Evolutionary conservation across 23 tunicate genomes (phyloP), one percentile per base, ranked within the genome.

Genomic region (Oikopleura dioica): DNA sequence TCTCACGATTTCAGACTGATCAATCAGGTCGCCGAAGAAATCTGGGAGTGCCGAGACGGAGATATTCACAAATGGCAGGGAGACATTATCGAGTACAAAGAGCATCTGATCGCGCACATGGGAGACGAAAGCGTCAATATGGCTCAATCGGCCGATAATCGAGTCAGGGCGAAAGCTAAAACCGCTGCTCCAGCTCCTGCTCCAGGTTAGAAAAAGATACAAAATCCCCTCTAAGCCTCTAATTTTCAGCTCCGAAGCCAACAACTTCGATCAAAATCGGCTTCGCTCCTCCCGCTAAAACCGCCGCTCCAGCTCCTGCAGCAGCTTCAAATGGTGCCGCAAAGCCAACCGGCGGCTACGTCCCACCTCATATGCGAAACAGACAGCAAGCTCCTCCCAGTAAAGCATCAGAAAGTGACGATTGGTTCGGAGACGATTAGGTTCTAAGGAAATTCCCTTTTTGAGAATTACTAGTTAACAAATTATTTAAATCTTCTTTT

Each of bases 1-100:
- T 83, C 88, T 78, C 95, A 87, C 78, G 95, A 87, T 80, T 87
- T 87, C 80, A 44, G 55, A 44, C 55, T 44, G 55, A 44, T 44
- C 21, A 44, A 44, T 21, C 55, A 44, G 55, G 55, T 44, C 21
- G 55, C 55, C 9, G 21, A 44, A 44, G 55, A 44, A 21, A 44
- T 44, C 21, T 44, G 55, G 55, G 55, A 44, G 21, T 44, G 55
- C 21, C 55, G 55, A 9, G 55, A 44, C 55, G 55, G 55, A 9
- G 55, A 21, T 21, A 44, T 44, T 44, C 55, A 44, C 21, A 21
- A 9, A 9, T 44, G 55, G 55, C 55, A 44, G 21, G 55, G 55
- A 9, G 55, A 44, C 21, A 44, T 44, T 44, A 9, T 44, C 21
- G 9, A 9, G 9, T 44, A 44, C 55, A 44, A 44, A 44, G 21